These are phyloP conservation scores for Pseudomyrmex cubaensis DNA, from an alignment of 1,140 invertebrate species.

Conservation along the genomic window DNA sequence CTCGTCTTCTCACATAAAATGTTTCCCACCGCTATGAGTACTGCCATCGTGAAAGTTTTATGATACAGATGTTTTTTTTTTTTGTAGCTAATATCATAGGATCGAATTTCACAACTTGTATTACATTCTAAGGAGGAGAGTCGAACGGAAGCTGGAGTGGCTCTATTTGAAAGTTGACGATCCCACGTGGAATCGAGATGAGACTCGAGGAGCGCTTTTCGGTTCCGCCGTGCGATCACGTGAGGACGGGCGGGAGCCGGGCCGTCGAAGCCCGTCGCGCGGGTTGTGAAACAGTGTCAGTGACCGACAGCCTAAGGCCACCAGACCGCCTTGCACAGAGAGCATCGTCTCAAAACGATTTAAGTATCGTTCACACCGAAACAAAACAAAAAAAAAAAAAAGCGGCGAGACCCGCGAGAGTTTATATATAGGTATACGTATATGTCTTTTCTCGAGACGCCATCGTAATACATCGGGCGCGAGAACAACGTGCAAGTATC, in stretches of 20 bases:
- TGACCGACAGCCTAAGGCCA: slow-evolving; percentile 85
- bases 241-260: slow-evolving; percentile 66
- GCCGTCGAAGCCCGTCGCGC: slow-evolving; percentile 69
- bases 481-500: not conserved
- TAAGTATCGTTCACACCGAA: slow-evolving; percentile 76
- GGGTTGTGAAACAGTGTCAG: slow-evolving; percentile 84
- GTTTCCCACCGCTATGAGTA: not conserved
- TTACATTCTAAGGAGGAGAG: too few relatives aligned
- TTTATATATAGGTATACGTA: not conserved
- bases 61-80: too few relatives aligned
- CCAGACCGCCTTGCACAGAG: slow-evolving; percentile 76
- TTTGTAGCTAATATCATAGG: too few relatives aligned
- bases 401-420: not conserved
- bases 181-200: slow-evolving; percentile 22
- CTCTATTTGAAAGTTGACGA: not conserved
- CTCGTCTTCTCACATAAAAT: not conserved
- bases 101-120: too few relatives aligned
- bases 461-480: not conserved
- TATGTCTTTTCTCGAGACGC: slow-evolving; percentile 11
- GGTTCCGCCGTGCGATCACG: slow-evolving; percentile 58
- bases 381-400: not conserved
- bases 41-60: not conserved
- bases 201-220: slow-evolving; percentile 55
- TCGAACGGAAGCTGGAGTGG: not conserved
- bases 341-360: slow-evolving; percentile 73